Conservation (phyloP, 2,797 vertebrate genomes). For the Ptychobarbus kaznakovi region DNA sequence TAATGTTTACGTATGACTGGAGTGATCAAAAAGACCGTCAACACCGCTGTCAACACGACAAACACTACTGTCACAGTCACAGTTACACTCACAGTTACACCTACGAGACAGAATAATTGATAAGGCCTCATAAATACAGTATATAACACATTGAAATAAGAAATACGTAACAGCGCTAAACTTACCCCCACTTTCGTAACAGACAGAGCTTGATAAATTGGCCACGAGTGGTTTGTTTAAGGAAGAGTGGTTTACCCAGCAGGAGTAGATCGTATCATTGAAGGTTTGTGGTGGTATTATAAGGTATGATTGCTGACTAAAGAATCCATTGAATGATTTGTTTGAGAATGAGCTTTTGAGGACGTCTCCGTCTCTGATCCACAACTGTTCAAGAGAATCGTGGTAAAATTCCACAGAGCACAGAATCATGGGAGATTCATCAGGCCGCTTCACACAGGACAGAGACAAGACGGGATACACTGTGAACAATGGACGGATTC, state of each 20-base stretch:
- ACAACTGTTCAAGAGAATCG: conserved; percentile 32
- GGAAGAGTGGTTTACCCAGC: conserved; percentile 52
- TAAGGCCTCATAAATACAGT: neutral
- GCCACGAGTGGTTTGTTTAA: conserved; percentile 31
- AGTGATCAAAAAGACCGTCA: conserved; percentile 11
- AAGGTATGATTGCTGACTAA: conserved; percentile 29
- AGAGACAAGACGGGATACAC: conserved; percentile 32
- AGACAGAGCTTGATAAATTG: conserved; percentile 34
- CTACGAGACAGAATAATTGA: neutral
- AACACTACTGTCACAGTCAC: neutral
- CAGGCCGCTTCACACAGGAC: conserved; percentile 28
- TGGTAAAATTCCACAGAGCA: conserved; percentile 29
- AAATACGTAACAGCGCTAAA: neutral
- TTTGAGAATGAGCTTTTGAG: conserved; percentile 23
- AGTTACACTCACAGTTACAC: neutral
- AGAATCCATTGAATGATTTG: neutral
- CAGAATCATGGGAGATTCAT: conserved; percentile 14
- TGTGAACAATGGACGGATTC: neutral
- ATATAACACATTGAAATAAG: neutral
- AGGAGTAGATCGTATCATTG: conserved; percentile 26
- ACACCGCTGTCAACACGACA: neutral
- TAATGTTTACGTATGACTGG: neutral
- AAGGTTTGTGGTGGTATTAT: neutral
- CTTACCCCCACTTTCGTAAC: neutral
- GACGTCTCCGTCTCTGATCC: conserved; percentile 46